These are phyloP conservation scores for Formicarius rufipectus DNA, from an alignment of 2,113 vertebrate genomes.

Conservation along the genomic window DNA sequence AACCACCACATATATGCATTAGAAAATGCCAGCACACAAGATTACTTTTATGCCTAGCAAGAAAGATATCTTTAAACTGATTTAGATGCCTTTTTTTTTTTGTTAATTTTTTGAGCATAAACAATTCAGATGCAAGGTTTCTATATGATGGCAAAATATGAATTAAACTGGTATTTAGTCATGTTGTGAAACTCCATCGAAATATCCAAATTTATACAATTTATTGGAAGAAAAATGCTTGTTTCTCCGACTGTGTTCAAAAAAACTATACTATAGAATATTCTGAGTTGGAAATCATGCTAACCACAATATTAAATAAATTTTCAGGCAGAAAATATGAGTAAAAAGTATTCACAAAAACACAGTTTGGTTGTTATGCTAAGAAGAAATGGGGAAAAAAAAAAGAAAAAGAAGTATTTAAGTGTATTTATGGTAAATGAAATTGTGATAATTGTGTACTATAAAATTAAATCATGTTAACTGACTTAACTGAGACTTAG, in stretches of 20 bases:
- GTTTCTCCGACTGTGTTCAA: neutral
- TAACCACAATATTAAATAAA: neutral
- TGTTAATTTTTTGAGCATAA: slow-evolving; percentile 3
- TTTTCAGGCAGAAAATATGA: slow-evolving; percentile 41
- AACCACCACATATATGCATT: neutral
- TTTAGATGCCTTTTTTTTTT: neutral
- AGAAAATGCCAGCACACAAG: neutral
- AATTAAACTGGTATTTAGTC: slow-evolving; percentile 20
- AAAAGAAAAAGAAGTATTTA: neutral
- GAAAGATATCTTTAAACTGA: neutral
- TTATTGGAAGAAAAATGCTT: neutral
- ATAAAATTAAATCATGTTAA: slow-evolving; percentile 65
- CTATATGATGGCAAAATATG: neutral
- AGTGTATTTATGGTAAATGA: slow-evolving; percentile 56
- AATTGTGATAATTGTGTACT: slow-evolving; percentile 34
- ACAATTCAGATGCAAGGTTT: neutral
- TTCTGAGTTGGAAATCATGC: slow-evolving; percentile 14
- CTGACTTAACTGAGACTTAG: slow-evolving; percentile 56
- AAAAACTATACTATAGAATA: neutral
- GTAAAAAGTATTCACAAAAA: neutral
- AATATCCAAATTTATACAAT: neutral
- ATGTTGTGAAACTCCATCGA: neutral
- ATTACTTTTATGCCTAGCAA: neutral
- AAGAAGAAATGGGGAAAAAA: neutral
- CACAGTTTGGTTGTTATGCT: neutral